Percentiles rank a stretch among this genome's conserved stretches.
Conservation (phyloP, 2,113 vertebrate genomes). For the Dicrurus megarhynchus region DNA sequence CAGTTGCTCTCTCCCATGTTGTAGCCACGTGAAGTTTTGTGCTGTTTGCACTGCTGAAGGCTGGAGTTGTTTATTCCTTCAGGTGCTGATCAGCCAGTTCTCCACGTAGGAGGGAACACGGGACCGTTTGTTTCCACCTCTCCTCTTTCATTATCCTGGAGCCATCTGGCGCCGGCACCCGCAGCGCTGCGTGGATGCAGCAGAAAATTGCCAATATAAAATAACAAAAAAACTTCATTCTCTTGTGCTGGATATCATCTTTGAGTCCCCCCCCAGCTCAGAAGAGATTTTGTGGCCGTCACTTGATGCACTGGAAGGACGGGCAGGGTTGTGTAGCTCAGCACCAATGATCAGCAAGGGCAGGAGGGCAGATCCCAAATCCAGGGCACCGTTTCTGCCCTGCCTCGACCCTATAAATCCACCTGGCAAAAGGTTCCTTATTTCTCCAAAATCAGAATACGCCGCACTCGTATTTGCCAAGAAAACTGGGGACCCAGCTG, state of each 20-base stretch:
- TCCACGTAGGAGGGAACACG: neutral
- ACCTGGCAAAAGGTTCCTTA: neutral
- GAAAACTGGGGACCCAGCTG: neutral
- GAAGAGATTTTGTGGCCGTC: neutral
- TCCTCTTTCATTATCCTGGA: neutral
- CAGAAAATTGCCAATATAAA: neutral
- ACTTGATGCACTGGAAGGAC: neutral
- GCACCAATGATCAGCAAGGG: neutral
- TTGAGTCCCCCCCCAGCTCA: neutral
- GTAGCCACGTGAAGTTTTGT: neutral
- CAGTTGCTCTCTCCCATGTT: neutral
- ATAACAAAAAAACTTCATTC: neutral
- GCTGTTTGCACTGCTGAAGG: neutral
- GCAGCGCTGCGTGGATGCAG: neutral
- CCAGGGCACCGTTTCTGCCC: neutral
- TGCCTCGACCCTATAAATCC: neutral
- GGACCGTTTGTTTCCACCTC: conserved; percentile 29
- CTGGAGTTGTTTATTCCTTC: neutral
- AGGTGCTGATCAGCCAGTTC: neutral
- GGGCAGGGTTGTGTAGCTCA: neutral
- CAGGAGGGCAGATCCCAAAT: neutral
- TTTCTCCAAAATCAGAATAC: neutral
- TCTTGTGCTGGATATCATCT: neutral
- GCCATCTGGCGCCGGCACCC: neutral
- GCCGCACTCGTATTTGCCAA: neutral